phyloP scores from a whole-genome alignment of 2,888 invertebrate species.

The Amphipoea lucens region DNA sequence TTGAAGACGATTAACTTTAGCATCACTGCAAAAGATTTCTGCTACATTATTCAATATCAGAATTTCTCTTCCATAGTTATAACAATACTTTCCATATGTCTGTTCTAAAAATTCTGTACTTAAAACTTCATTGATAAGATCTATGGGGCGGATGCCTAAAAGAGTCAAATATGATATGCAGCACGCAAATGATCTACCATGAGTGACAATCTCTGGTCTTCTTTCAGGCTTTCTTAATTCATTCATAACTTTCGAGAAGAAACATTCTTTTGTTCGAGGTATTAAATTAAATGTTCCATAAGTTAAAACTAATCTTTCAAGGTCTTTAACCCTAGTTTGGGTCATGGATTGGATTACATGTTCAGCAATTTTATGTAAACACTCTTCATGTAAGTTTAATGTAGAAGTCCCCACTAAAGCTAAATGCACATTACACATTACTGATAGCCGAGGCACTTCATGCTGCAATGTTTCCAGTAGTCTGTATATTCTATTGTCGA shows the following conservation, averaged over 20 bases:
- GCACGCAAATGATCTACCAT: conserved; percentile 91
- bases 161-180: conserved; percentile 91
- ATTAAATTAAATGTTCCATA: conserved; percentile 91
- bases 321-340: conserved; percentile 92
- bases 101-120: conserved; percentile 89
- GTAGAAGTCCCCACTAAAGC: conserved; percentile 91
- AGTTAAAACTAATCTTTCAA: conserved; percentile 92
- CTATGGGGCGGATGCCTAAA: conserved; percentile 89
- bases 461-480: conserved; percentile 89
- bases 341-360: conserved; percentile 87
- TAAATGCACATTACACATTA: conserved; percentile 92
- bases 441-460: conserved; percentile 91
- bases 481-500: conserved; percentile 84
- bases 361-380: conserved; percentile 85
- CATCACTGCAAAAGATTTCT: conserved; percentile 91
- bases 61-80: conserved; percentile 90
- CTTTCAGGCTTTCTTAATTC: conserved; percentile 90
- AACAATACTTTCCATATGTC: conserved; percentile 88
- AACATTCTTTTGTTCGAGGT: conserved; percentile 83
- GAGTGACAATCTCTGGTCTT: conserved; percentile 88
- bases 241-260: conserved; percentile 81
- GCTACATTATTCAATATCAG: conserved; percentile 91
- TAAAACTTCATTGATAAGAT: conserved; percentile 91
- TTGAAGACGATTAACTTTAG: conserved; percentile 89
- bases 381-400: conserved; percentile 80